These are phyloP conservation scores for Dermatemys mawii DNA, from an alignment of 2,113 vertebrate species.

Conservation along the genomic window DNA sequence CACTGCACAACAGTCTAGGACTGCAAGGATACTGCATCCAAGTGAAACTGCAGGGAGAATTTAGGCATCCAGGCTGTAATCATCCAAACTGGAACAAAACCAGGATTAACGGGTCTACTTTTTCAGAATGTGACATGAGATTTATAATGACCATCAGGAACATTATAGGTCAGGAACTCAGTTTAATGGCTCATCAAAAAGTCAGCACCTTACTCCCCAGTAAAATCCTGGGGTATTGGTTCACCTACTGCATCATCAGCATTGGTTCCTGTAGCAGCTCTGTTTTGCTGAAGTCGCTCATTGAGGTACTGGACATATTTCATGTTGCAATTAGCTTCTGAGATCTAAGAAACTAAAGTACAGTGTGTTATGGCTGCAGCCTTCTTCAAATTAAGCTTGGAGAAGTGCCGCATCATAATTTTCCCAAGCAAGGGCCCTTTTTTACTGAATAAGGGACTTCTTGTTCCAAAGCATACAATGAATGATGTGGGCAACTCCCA, in stretches of 20 bases:
- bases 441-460: background rate
- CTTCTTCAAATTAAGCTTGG: slow-evolving; percentile 13
- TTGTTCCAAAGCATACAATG: slow-evolving; percentile 37
- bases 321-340: slow-evolving; percentile 19
- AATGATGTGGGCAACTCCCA: slow-evolving; percentile 8
- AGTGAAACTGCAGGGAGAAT: slow-evolving; percentile 4
- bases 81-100: background rate
- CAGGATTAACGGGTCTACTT: background rate
- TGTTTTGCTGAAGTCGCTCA: slow-evolving; percentile 32
- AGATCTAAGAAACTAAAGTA: slow-evolving; percentile 53
- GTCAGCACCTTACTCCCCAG: background rate
- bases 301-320: slow-evolving; percentile 4
- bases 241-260: slow-evolving; percentile 1
- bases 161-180: slow-evolving; percentile 6
- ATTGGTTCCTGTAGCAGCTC: slow-evolving; percentile 14
- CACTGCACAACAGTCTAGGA: slow-evolving; percentile 30
- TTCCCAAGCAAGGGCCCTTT: slow-evolving; percentile 10
- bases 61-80: background rate
- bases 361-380: background rate
- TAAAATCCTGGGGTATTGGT: background rate
- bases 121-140: background rate
- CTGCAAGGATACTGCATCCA: background rate
- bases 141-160: background rate
- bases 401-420: slow-evolving; percentile 37
- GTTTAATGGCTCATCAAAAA: background rate